Percentiles rank a stretch among this genome's conserved stretches.
These are phyloP conservation scores for Microcebus tavaratra DNA, from an alignment of 2,113 vertebrate genomes.

Conservation along the genomic window DNA sequence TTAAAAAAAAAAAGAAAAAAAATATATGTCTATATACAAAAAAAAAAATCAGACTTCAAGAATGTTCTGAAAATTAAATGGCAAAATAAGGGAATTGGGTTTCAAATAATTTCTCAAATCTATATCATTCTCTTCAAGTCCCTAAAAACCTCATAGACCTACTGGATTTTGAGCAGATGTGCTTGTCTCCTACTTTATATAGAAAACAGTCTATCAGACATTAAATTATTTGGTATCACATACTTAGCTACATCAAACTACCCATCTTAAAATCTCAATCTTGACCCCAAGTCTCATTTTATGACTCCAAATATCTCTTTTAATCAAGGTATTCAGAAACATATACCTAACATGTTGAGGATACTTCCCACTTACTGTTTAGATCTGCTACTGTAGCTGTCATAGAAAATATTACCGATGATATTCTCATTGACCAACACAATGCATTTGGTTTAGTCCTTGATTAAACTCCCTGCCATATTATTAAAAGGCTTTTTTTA, in stretches of 20 bases:
- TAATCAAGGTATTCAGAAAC: not conserved
- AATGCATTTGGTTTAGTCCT: not conserved
- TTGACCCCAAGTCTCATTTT: not conserved
- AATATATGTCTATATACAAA: not conserved
- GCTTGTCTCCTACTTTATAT: not conserved
- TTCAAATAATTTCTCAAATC: not conserved
- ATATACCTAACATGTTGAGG: not conserved
- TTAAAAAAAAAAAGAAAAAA: too few relatives aligned
- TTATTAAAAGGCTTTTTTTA: not conserved
- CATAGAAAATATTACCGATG: not conserved
- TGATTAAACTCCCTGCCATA: not conserved
- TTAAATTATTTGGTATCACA: not conserved
- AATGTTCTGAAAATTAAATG: not conserved
- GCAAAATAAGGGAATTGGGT: not conserved
- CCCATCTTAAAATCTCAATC: not conserved
- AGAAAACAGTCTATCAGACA: not conserved
- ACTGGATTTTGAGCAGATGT: not conserved
- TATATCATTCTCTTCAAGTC: not conserved
- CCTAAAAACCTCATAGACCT: not conserved
- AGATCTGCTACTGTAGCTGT: not conserved
- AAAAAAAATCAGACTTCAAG: not conserved
- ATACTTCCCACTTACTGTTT: not conserved
- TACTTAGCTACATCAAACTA: not conserved
- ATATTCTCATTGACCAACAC: not conserved
- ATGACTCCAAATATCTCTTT: not conserved